Evolutionary conservation across 2,888 invertebrate genomes (phyloP).

Genomic region (Parascotia fuliginaria): DNA sequence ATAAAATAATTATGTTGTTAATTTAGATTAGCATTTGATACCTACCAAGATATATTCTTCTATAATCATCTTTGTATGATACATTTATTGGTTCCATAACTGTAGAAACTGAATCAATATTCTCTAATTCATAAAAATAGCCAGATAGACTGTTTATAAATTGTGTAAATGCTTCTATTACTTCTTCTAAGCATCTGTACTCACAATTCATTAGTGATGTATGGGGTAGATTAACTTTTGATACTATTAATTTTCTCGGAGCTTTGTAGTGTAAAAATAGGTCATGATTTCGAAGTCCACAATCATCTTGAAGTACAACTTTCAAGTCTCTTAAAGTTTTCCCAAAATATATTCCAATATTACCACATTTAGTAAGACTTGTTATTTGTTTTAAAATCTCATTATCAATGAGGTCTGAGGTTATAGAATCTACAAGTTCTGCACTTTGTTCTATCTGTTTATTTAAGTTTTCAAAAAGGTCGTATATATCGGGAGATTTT

Average conservation of each 20-base stretch:
- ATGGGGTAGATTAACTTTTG: constrained; percentile 58
- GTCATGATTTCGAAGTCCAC: constrained; percentile 58
- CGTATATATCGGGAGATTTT: constrained; percentile 11
- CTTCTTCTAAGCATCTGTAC: constrained; percentile 57
- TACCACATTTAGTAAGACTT: constrained; percentile 22
- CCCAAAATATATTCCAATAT: constrained; percentile 61
- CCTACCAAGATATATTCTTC: constrained; percentile 71
- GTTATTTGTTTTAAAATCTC: constrained; percentile 64
- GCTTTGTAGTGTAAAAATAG: constrained; percentile 58
- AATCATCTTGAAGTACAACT: constrained; percentile 57
- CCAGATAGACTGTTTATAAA: constrained; percentile 54
- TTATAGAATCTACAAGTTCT: constrained; percentile 22
- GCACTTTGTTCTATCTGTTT: constrained; percentile 10
- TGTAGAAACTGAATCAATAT: constrained; percentile 63
- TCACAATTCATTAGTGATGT: constrained; percentile 58
- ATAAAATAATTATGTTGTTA: background rate
- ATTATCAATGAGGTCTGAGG: constrained; percentile 53
- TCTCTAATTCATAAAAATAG: constrained; percentile 70
- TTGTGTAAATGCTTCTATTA: constrained; percentile 49
- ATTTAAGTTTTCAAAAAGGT: constrained; percentile 17
- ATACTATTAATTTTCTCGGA: constrained; percentile 55
- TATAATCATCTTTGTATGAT: constrained; percentile 70
- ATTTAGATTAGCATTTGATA: background rate
- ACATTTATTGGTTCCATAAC: constrained; percentile 69
- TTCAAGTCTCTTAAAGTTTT: constrained; percentile 67